phyloP scores from a whole-genome alignment of 2,888 invertebrate genomes.

The Cacoxenus indagator region DNA sequence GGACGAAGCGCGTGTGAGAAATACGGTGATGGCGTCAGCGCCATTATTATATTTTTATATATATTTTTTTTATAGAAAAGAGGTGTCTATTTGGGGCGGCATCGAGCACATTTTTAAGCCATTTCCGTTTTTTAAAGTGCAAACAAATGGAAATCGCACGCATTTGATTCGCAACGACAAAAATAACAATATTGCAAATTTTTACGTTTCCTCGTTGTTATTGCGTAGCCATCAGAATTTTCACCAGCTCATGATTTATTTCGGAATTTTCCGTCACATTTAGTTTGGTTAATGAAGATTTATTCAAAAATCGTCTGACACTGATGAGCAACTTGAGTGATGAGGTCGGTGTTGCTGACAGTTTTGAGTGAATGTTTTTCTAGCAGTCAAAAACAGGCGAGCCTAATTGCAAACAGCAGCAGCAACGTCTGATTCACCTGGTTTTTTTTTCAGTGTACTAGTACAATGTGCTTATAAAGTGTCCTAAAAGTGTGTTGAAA shows the following conservation, averaged over 20 bases:
- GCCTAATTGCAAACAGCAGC: not conserved
- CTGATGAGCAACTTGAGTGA: slow-evolving; percentile 33
- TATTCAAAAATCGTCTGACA: slow-evolving; percentile 40
- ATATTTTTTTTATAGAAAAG: too few relatives aligned
- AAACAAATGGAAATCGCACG: too few relatives aligned
- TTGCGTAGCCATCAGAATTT: not conserved
- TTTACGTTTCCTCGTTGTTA: not conserved
- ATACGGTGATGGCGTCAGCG: slow-evolving; percentile 58
- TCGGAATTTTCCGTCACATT: slow-evolving; percentile 46
- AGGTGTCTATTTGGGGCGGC: not conserved
- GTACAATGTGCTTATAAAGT: slow-evolving; percentile 4
- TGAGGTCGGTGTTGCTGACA: slow-evolving; percentile 23
- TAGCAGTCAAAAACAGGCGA: slow-evolving; percentile 24
- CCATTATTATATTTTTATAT: too few relatives aligned
- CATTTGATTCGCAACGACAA: slow-evolving; percentile 15
- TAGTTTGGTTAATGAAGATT: slow-evolving; percentile 42
- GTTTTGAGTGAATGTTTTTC: slow-evolving; percentile 27
- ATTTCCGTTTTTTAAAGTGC: slow-evolving; percentile 45
- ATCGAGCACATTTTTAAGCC: slow-evolving; percentile 40
- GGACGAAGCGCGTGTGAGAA: slow-evolving; percentile 19
- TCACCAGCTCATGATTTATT: slow-evolving; percentile 59
- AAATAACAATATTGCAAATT: slow-evolving; percentile 1
- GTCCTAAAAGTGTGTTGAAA: slow-evolving; percentile 5
- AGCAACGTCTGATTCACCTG: slow-evolving; percentile 23
- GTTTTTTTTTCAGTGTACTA: slow-evolving; percentile 25